Percentiles rank a stretch among this genome's conserved stretches.
Evolutionary conservation across 1,140 invertebrate genomes (phyloP).

Genomic region (Coboldia fuscipes): DNA sequence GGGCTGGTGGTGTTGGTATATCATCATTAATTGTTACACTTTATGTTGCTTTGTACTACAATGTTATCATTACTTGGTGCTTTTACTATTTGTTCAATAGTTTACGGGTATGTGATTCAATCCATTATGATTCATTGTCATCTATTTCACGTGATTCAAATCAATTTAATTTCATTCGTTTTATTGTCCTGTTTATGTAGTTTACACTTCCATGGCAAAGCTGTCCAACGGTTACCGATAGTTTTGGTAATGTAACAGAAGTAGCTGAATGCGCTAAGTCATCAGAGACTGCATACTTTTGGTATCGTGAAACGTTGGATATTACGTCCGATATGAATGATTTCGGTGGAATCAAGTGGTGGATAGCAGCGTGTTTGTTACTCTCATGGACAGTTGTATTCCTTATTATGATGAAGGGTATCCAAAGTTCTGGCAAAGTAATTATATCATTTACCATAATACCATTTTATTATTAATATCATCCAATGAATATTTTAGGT

Average conservation of each 20-base stretch:
- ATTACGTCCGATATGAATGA: slow-evolving; percentile 65
- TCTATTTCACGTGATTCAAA: neutral
- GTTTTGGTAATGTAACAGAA: slow-evolving; percentile 2
- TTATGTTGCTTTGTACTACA: slow-evolving; percentile 89
- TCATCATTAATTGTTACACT: slow-evolving; percentile 80
- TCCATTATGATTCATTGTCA: neutral
- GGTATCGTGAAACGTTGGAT: slow-evolving; percentile 70
- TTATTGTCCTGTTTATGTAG: slow-evolving; percentile 21
- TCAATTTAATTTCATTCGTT: slow-evolving; percentile 1
- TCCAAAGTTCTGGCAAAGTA: slow-evolving; percentile 93
- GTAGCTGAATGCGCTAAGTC: slow-evolving; percentile 57
- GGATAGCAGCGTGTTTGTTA: slow-evolving; percentile 80
- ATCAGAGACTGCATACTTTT: slow-evolving; percentile 73
- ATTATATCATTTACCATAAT: slow-evolving; percentile 5
- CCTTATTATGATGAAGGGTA: slow-evolving; percentile 94
- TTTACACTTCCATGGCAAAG: slow-evolving; percentile 60
- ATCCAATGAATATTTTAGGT: slow-evolving; percentile 34
- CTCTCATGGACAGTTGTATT: slow-evolving; percentile 90
- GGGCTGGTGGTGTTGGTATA: slow-evolving; percentile 75
- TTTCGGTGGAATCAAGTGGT: slow-evolving; percentile 70
- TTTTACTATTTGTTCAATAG: slow-evolving; percentile 89
- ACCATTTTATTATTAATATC: neutral
- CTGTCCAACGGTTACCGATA: slow-evolving; percentile 52
- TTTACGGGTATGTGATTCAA: slow-evolving; percentile 41
- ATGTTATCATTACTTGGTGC: slow-evolving; percentile 97